Base-by-base conservation (phyloP, 2,888 invertebrate species). In the Megastigmus dorsalis region DNA sequence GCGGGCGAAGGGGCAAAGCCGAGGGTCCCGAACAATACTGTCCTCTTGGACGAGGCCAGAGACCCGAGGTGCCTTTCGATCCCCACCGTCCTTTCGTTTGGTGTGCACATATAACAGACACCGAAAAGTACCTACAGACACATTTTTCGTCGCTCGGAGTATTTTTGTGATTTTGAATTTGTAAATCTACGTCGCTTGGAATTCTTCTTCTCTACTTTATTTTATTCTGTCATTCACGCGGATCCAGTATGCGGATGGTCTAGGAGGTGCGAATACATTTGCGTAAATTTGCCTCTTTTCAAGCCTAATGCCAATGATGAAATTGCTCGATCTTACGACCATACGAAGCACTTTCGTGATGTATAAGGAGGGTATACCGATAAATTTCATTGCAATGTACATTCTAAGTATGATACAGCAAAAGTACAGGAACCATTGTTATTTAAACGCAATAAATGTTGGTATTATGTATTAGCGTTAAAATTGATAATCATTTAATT, bases 1-100 rank as follows among this genome's bases (percentile, higher is more conserved):
- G n/a, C n/a, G n/a, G n/a, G n/a, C n/a, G n/a, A n/a, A n/a, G n/a
- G 33, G 26, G 28, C 54, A 30, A 36, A 38, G 33, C 30, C 43
- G 43, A 55, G 65, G 55, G 52, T 38, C 69, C 59, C 48, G 69
- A 74, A 74, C 74, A 69, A 74, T 74, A 65, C 59, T 74, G 43
- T 69, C 59, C 59, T 74, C 59, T 65, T 15, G 36, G 23, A 15
- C 54, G 54, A 57, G 65, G 59, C 65, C 62, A 59, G 57, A 55
- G 68, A 68, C 60, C 67, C 33, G 30, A 62, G 62, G 36, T 5
- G 3, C 48, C 26, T n/a, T n/a, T n/a, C n/a, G n/a, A n/a, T 28
- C 67, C 62, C 45, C 20, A 4, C 18, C 59, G 28, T n/a, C 28
- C 59, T 43, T 33, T 63, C 18, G 20, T 60, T n/a, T n/a, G n/a